These are phyloP conservation scores for Chalcosyrphus nemorum DNA, from an alignment of 2,888 invertebrate genomes.

Conservation along the genomic window DNA sequence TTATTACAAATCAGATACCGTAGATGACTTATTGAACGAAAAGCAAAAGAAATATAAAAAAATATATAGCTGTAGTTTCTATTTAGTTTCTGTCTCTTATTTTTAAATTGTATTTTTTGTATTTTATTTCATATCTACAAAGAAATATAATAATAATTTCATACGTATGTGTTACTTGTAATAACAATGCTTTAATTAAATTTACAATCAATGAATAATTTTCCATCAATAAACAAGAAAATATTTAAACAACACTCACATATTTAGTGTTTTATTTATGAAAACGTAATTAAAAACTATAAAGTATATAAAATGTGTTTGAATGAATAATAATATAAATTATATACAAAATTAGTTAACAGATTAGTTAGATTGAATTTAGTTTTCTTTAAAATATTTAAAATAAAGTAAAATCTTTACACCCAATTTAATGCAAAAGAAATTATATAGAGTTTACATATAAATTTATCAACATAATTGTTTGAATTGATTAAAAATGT, in stretches of 20 bases:
- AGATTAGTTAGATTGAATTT: conserved; percentile 56
- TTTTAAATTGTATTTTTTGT: conserved; percentile 4
- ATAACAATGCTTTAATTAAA: conserved; percentile 54
- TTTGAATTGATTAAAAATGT: conserved; percentile 32
- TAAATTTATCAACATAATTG: neutral
- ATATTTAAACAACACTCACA: conserved; percentile 3
- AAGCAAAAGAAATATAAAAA: neutral
- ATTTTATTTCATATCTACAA: neutral
- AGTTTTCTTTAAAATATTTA: conserved; percentile 35
- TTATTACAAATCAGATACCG: neutral
- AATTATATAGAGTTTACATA: conserved; percentile 15
- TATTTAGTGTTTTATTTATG: conserved; percentile 28
- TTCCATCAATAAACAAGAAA: conserved; percentile 11
- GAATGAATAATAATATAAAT: conserved; percentile 6
- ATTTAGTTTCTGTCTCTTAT: neutral
- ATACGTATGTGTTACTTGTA: conserved; percentile 2
- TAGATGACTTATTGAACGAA: neutral
- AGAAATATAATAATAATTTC: neutral
- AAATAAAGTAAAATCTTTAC: conserved; percentile 28
- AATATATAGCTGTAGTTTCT: neutral
- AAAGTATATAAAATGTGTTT: conserved; percentile 34
- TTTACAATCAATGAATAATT: conserved; percentile 18
- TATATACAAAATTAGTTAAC: conserved; percentile 46
- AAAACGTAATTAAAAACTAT: conserved; percentile 9
- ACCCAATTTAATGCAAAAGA: conserved; percentile 26